Conservation (phyloP, 2,888 invertebrate species). For the Lithophane leautieri region DNA sequence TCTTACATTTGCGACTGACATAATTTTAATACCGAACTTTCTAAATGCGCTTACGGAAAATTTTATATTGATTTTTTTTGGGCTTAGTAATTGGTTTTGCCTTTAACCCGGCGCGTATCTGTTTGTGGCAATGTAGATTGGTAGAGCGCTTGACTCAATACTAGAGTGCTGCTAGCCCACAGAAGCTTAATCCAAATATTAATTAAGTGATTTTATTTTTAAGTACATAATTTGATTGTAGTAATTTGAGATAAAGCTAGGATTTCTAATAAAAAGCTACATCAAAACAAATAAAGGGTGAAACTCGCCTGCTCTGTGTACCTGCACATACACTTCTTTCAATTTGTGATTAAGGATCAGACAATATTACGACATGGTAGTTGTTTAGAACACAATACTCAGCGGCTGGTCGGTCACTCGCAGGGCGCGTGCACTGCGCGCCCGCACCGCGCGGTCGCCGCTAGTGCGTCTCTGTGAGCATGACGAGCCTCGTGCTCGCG, state of each 20-base stretch:
- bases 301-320: constrained; percentile 10
- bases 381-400: constrained; percentile 51
- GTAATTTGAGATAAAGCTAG: neutral
- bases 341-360: constrained; percentile 47
- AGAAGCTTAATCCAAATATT: neutral
- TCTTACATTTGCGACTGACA: too few relatives aligned
- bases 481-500: constrained; percentile 76
- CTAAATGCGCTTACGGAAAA: too few relatives aligned
- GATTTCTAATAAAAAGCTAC: neutral
- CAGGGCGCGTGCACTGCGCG: constrained; percentile 76
- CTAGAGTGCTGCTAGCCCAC: neutral
- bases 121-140: constrained; percentile 32
- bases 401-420: constrained; percentile 75
- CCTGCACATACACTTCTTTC: constrained; percentile 13
- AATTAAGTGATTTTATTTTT: constrained; percentile 10
- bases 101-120: too few relatives aligned
- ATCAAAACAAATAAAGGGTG: constrained; percentile 1
- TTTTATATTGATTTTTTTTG: too few relatives aligned
- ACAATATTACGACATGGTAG: constrained; percentile 41
- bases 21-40: too few relatives aligned
- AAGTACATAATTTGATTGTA: neutral
- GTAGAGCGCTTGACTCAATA: constrained; percentile 6
- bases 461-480: constrained; percentile 63
- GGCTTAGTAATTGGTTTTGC: too few relatives aligned
- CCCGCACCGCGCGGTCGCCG: constrained; percentile 39